Percentiles rank a stretch among this genome's conserved stretches.
Evolutionary conservation across 2,797 vertebrate genomes (phyloP).

Genomic region (Pelobates cultripes): DNA sequence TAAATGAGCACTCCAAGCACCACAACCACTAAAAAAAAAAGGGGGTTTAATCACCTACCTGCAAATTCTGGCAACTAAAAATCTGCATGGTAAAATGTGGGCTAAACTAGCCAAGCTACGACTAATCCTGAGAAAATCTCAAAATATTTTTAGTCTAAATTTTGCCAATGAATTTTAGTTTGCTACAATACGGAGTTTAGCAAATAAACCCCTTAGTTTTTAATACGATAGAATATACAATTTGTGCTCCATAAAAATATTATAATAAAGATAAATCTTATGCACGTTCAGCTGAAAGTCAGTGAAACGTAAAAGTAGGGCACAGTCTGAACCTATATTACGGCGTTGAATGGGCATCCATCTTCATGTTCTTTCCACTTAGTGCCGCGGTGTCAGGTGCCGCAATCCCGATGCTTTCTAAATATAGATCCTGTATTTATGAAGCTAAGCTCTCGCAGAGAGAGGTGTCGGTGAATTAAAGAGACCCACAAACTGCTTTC

Average conservation of each 20-base stretch:
- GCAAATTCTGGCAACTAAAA: no score
- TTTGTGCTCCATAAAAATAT: neutral
- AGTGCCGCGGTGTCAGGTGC: neutral
- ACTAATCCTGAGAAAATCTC: no score
- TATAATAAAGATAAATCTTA: neutral
- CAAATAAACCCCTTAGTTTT: no score
- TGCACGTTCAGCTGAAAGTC: neutral
- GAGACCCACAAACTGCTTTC: neutral
- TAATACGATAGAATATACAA: no score
- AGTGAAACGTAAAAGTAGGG: neutral
- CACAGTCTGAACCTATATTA: neutral
- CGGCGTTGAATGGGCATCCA: neutral
- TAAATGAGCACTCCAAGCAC: no score
- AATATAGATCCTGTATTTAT: constrained; percentile 19
- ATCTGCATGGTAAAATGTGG: no score
- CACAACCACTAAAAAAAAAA: no score
- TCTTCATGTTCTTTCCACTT: constrained; percentile 13
- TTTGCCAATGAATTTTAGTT: no score
- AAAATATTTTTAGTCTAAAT: no score
- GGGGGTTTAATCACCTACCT: no score
- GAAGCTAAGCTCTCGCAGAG: neutral
- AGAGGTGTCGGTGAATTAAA: constrained; percentile 18
- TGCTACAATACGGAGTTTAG: no score
- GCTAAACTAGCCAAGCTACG: no score
- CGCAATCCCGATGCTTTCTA: constrained; percentile 2